phyloP scores from a whole-genome alignment of 2,888 invertebrate genomes.

The Drosophila cyrtoloma region DNA sequence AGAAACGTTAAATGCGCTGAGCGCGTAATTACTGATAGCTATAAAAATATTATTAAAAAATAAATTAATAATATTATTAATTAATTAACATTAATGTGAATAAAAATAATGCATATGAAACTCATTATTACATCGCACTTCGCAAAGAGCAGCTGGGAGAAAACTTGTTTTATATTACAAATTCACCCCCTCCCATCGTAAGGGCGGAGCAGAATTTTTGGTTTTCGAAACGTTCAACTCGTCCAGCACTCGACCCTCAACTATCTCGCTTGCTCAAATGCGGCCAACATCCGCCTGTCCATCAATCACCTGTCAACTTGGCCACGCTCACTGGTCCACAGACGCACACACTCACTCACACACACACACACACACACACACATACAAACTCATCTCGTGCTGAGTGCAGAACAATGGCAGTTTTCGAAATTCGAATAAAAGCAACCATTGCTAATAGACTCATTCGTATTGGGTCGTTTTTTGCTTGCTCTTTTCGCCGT shows the following conservation, averaged over 20 bases:
- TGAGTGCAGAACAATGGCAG: slow-evolving; percentile 52
- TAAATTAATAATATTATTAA: not conserved
- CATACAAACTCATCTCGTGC: slow-evolving; percentile 17
- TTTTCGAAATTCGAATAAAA: slow-evolving; percentile 42
- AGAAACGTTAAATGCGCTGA: not conserved
- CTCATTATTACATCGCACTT: not conserved
- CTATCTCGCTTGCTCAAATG: slow-evolving; percentile 50
- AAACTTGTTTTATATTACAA: slow-evolving; percentile 42
- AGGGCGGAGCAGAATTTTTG: slow-evolving; percentile 61
- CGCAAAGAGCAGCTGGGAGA: slow-evolving; percentile 4
- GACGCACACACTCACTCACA: slow-evolving; percentile 9
- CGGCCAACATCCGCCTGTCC: slow-evolving; percentile 67
- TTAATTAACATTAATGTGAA: not conserved
- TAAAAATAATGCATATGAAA: not conserved
- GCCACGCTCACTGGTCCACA: slow-evolving; percentile 71
- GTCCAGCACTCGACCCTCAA: slow-evolving; percentile 33
- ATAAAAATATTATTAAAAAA: not conserved
- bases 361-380: slow-evolving; percentile 10
- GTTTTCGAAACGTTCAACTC: slow-evolving; percentile 44
- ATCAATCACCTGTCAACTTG: slow-evolving; percentile 83
- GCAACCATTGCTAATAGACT: slow-evolving; percentile 41
- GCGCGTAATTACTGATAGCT: not conserved
- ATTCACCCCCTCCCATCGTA: slow-evolving; percentile 13
- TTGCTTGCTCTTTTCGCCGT: not conserved
- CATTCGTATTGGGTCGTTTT: slow-evolving; percentile 35